These are phyloP conservation scores for Rhingia rostrata DNA, from an alignment of 2,888 invertebrate genomes.

Conservation along the genomic window DNA sequence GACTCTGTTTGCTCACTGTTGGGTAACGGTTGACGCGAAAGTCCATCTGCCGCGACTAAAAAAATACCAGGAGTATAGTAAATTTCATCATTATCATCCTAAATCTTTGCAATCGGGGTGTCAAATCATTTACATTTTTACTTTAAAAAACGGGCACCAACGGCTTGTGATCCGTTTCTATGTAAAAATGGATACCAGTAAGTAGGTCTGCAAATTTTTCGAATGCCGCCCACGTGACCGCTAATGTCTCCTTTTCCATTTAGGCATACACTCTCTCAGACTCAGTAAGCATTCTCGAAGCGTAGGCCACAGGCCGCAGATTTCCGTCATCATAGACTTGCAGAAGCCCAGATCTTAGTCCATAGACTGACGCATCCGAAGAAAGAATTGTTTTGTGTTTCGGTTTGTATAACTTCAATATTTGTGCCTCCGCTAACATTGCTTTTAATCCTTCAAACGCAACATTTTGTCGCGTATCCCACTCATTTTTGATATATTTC, in stretches of 20 bases:
- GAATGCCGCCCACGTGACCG: constrained; percentile 67
- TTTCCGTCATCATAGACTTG: constrained; percentile 35
- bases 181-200: constrained; percentile 53
- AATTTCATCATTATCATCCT: constrained; percentile 64
- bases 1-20: too few relatives aligned
- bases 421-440: background rate
- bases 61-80: constrained; percentile 66
- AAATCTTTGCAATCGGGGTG: constrained; percentile 65
- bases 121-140: constrained; percentile 35
- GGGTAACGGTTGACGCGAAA: constrained; percentile 56
- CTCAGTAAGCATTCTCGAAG: constrained; percentile 65
- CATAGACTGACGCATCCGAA: constrained; percentile 37
- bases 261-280: too few relatives aligned
- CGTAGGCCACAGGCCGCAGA: constrained; percentile 50
- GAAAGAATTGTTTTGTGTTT: background rate
- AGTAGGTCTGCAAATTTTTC: too few relatives aligned
- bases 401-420: background rate
- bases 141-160: constrained; percentile 65
- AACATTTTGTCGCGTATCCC: background rate
- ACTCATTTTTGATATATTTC: too few relatives aligned
- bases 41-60: constrained; percentile 68
- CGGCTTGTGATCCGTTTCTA: constrained; percentile 75
- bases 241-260: constrained; percentile 73
- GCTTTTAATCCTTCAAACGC: background rate
- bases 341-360: constrained; percentile 36